Evolutionary conservation across 2,888 invertebrate species (phyloP).

Genomic region (Sarcophaga subvicina): DNA sequence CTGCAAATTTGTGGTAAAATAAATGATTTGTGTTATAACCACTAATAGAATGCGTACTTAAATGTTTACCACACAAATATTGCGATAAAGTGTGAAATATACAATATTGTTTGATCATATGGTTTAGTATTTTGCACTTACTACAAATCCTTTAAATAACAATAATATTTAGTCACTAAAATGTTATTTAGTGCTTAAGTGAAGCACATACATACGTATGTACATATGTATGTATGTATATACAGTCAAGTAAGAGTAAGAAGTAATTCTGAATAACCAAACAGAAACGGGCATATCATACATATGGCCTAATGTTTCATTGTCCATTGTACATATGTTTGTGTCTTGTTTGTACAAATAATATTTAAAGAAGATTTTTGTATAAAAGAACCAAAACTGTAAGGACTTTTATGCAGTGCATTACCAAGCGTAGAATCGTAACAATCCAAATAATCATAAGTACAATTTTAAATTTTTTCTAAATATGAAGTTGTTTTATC

Average conservation of each 20-base stretch:
- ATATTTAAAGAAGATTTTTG: constrained; percentile 11
- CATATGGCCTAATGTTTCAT: constrained; percentile 41
- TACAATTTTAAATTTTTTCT: not conserved
- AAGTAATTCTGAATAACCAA: too few relatives aligned
- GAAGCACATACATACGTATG: constrained; percentile 6
- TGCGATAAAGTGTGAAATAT: not conserved
- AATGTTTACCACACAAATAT: constrained; percentile 38
- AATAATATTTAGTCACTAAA: constrained; percentile 56
- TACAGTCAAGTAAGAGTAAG: not conserved
- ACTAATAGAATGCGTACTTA: not conserved
- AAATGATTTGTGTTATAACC: constrained; percentile 8
- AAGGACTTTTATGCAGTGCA: constrained; percentile 42
- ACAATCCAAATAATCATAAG: constrained; percentile 9
- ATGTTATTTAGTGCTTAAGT: constrained; percentile 39
- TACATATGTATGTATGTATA: not conserved
- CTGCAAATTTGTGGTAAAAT: constrained; percentile 51
- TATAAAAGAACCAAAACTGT: constrained; percentile 58
- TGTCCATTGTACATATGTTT: not conserved
- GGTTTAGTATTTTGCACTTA: constrained; percentile 31
- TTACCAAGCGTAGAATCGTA: constrained; percentile 19
- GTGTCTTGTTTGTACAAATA: not conserved
- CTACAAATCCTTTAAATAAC: constrained; percentile 58
- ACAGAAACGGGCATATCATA: not conserved
- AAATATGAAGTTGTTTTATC: constrained; percentile 58
- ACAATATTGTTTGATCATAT: constrained; percentile 65